phyloP scores from a whole-genome alignment of 2,888 invertebrate species.

The Scaptodrosophila latifasciaeformis region DNA sequence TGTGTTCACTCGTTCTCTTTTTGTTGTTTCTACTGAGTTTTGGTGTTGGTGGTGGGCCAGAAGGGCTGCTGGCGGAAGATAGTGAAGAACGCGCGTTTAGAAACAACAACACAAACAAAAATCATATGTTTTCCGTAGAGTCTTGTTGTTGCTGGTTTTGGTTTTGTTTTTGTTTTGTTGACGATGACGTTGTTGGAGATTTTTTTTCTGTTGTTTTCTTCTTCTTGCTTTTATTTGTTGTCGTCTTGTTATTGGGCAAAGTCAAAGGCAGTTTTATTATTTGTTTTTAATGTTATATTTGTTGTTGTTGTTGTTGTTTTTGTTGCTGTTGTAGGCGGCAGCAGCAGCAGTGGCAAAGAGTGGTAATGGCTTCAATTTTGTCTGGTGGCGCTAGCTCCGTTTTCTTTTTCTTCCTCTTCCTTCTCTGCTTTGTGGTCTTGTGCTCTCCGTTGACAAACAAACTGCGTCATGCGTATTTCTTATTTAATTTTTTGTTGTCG shows the following conservation, averaged over 20 bases:
- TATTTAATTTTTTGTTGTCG: slow-evolving; percentile 3
- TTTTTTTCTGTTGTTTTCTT: slow-evolving; percentile 10
- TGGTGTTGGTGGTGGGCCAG: no score
- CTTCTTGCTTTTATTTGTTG: slow-evolving; percentile 15
- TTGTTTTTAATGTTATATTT: slow-evolving; percentile 21
- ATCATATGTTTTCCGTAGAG: slow-evolving; percentile 71
- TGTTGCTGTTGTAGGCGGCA: slow-evolving; percentile 57
- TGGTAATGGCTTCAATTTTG: slow-evolving; percentile 1
- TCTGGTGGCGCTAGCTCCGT: neutral
- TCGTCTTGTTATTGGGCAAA: slow-evolving; percentile 40
- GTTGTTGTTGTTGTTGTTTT: slow-evolving; percentile 17
- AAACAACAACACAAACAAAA: slow-evolving; percentile 65
- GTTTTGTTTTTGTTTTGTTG: no score
- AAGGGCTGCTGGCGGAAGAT: no score
- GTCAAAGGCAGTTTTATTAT: slow-evolving; percentile 25
- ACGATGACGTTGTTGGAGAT: slow-evolving; percentile 9
- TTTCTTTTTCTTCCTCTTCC: neutral
- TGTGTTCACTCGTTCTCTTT: slow-evolving; percentile 44
- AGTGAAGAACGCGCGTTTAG: slow-evolving; percentile 25
- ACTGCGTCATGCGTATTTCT: slow-evolving; percentile 47
- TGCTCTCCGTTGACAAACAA: slow-evolving; percentile 21
- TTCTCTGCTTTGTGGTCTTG: slow-evolving; percentile 18
- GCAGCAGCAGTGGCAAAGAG: slow-evolving; percentile 51
- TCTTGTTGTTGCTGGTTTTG: slow-evolving; percentile 38
- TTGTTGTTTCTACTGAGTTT: slow-evolving; percentile 19